phyloP scores from a whole-genome alignment of 2,797 vertebrate species.

The Micropoecilia bifurca region DNA sequence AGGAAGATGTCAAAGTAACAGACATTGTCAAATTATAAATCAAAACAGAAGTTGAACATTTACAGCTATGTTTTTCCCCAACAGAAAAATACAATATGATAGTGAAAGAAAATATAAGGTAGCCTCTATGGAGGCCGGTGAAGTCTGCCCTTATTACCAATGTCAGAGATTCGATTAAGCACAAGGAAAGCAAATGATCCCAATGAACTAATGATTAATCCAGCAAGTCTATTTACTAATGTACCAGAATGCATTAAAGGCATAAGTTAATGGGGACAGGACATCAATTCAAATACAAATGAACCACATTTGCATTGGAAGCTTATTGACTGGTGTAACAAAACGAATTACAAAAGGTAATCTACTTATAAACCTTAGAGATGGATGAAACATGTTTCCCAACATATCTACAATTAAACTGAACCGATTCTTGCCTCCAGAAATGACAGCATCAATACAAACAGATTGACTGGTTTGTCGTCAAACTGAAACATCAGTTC shows the following conservation, averaged over 20 bases:
- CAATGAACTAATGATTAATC: slow-evolving; percentile 98
- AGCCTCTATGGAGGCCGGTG: slow-evolving; percentile 81
- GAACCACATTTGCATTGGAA: slow-evolving; percentile 96
- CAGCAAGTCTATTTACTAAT: slow-evolving; percentile 95
- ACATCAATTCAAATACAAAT: slow-evolving; percentile 99
- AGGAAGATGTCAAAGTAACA: slow-evolving; percentile 45
- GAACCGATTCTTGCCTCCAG: slow-evolving; percentile 65
- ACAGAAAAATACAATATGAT: slow-evolving; percentile 40
- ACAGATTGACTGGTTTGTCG: slow-evolving; percentile 55
- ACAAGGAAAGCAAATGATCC: slow-evolving; percentile 92
- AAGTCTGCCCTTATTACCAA: slow-evolving; percentile 92
- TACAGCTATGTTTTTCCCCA: slow-evolving; percentile 23
- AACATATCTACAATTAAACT: slow-evolving; percentile 78
- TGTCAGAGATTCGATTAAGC: slow-evolving; percentile 91
- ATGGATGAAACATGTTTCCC: slow-evolving; percentile 84
- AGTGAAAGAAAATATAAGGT: slow-evolving; percentile 41
- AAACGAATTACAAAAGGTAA: slow-evolving; percentile 96
- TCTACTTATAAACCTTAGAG: slow-evolving; percentile 92
- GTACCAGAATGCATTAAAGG: slow-evolving; percentile 99
- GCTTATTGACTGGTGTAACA: slow-evolving; percentile 96
- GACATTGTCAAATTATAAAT: slow-evolving; percentile 32
- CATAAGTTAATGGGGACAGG: slow-evolving; percentile 99
- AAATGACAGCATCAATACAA: slow-evolving; percentile 79
- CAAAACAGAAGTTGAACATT: slow-evolving; percentile 27
- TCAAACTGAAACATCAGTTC: slow-evolving; percentile 67